These are phyloP conservation scores for Pyralis farinalis DNA, from an alignment of 2,888 invertebrate genomes.

Conservation along the genomic window DNA sequence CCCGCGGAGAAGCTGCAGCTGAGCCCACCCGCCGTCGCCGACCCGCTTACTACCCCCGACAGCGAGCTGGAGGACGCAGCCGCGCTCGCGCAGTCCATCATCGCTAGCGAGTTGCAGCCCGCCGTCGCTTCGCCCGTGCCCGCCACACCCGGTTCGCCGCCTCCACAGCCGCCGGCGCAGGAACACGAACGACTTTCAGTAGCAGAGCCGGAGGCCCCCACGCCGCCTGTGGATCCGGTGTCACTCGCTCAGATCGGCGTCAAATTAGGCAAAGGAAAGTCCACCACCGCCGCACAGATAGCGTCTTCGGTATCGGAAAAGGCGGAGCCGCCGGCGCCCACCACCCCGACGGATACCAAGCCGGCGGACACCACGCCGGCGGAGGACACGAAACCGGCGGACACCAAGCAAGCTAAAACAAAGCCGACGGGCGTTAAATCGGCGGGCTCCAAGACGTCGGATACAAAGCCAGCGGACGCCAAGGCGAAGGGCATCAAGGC, in stretches of 20 bases:
- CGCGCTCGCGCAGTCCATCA: constrained; percentile 68
- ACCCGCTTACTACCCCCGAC: constrained; percentile 72
- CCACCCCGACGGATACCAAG: constrained; percentile 14
- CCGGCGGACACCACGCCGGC: constrained; percentile 14
- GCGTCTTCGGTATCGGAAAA: constrained; percentile 59
- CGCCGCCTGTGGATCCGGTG: constrained; percentile 73
- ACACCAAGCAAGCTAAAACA: constrained; percentile 2
- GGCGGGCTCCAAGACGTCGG: constrained; percentile 12
- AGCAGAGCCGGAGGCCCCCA: constrained; percentile 63
- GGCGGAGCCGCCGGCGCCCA: constrained; percentile 10
- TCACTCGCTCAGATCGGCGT: constrained; percentile 76
- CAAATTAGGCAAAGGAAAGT: constrained; percentile 46
- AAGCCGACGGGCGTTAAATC: constrained; percentile 30
- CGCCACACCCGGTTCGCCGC: constrained; percentile 16
- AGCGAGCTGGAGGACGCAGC: constrained; percentile 76
- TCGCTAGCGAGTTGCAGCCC: constrained; percentile 65
- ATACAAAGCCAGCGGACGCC: constrained; percentile 2
- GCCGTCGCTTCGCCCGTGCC: constrained; percentile 39
- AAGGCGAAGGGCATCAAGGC: constrained; percentile 31
- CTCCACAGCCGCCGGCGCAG: constrained; percentile 21
- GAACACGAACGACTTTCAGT: constrained; percentile 46
- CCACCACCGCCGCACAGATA: constrained; percentile 59
- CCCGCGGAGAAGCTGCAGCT: constrained; percentile 68
- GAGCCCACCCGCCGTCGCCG: constrained; percentile 55
- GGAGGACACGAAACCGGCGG: constrained; percentile 21